Base-by-base conservation (phyloP, 2,888 invertebrate genomes). In the Notodonta dromedarius region DNA sequence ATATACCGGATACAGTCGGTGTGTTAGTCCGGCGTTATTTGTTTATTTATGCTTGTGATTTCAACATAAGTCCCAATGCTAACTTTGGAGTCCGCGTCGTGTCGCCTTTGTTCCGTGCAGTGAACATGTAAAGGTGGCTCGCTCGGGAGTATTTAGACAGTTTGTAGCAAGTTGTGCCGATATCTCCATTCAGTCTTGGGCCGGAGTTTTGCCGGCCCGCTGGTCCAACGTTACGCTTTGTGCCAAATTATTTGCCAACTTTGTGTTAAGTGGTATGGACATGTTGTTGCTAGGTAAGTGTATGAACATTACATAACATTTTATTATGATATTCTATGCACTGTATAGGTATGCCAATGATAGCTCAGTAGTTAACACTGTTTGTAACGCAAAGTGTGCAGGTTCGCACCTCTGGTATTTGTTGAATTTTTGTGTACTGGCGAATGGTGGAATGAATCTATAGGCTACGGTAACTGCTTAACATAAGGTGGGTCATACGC, bases 121-220 rank as follows among this genome's bases (percentile, higher is more conserved):
- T 72, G 67, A 69, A 62, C 72, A 71, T 62, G 61, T 73, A 70
- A 70, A 63, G 62, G 60, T 58, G 61, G 59, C 46, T 54, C 52
- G 59, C 46, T 54, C 52, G 68, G 69, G 68, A 65, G 61, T 59
- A 63, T 69, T 70, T 60, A 46, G 67, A 69, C 68, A 66, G 69
- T 69, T 76, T 67, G 67, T 60, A 67, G 65, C 71, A 73, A 70
- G 55, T 74, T 74, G 63, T 60, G 60, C 54, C 72, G 63, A 73
- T 72, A 68, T 76, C 66, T 74, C 63, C 48, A 72, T 76, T 76
- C 71, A 63, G 51, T 62, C 58, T 71, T 67, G 58, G 65, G 40
- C 56, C 60, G 52, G 59, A 71, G 74, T 69, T 70, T 63, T 67
- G 61, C 42, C 65, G 62, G 65, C 58, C 54, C 56, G 63, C 11